phyloP scores from a whole-genome alignment of 2,113 vertebrate species.

The Aptenodytes forsteri region DNA sequence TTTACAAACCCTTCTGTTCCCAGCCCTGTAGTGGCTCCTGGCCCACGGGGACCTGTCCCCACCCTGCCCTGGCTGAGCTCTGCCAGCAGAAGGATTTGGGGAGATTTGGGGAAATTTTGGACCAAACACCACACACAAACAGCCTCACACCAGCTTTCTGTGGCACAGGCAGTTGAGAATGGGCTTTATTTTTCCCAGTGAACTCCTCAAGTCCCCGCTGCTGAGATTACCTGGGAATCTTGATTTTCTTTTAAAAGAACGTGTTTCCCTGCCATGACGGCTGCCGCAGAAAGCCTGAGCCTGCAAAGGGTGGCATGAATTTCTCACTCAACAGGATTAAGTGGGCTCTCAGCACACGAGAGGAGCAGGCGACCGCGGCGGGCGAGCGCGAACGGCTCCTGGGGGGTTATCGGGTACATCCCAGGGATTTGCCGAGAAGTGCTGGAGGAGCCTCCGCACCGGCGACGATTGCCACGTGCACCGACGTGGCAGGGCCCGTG shows the following conservation, averaged over 20 bases:
- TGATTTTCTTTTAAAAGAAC: background rate
- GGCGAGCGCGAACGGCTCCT: accelerated
- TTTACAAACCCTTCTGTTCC: background rate
- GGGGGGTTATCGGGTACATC: accelerated
- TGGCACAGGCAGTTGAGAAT: background rate
- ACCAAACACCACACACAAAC: background rate
- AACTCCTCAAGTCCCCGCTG: background rate
- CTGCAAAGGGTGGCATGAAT: background rate
- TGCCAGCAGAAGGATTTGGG: background rate
- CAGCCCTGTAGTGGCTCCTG: background rate
- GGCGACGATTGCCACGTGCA: accelerated
- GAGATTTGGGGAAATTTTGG: background rate
- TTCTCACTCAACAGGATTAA: background rate
- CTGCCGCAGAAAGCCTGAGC: background rate
- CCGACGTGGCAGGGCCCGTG: background rate
- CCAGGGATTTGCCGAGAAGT: background rate
- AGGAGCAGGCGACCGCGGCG: background rate
- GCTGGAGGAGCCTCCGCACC: background rate
- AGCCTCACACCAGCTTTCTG: background rate
- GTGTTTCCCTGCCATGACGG: background rate
- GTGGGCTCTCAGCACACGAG: background rate
- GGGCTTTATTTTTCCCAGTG: background rate
- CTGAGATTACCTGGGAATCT: background rate
- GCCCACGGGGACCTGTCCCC: background rate
- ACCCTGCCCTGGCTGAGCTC: background rate